Evolutionary conservation across 2,888 invertebrate genomes (phyloP), one percentile per base, ranked within the genome.

Genomic region (Poecilobothrus nobilitatus): DNA sequence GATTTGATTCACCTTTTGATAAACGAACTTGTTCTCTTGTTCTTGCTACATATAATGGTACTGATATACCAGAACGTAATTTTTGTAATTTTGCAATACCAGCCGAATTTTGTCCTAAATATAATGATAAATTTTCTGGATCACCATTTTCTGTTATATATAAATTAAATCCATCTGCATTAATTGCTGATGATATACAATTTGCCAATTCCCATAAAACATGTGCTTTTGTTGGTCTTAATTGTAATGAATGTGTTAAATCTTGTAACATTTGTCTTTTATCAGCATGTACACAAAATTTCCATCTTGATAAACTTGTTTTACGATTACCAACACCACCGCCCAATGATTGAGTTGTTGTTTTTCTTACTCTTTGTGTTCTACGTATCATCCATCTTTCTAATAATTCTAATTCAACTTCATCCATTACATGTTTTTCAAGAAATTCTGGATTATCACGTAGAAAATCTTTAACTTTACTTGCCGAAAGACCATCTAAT

Each of bases 151-250:
- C 86, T 1, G 84, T 82, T 66, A 88, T 76, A 76, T 86, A 87
- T 65, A 89, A 81, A 73, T 86, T 86, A 77, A 86, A 87, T 0
- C 87, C 88, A 75, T 90, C 89, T 0, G 89, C 89, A 41, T 85
- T 85, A 0, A 90, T 85, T 0, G 89, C 87, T 18, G 85, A 83
- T 33, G 86, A 85, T 67, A 91, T 87, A 76, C 88, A 88, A 66
- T 83, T 84, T 0, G 88, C 86, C 61, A 91, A 78, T 78, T 91
- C 90, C 83, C 86, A 86, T 22, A 91, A 76, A 3, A 91, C 87
- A 62, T 86, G 84, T 68, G 86, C 84, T 75, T 88, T 88, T 66
- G 85, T 87, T 0, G 87, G 85, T 67, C 86, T 84, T 34, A 85
- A 82, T 70, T 88, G 85, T 8, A 90, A 80, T 34, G 85, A 86